Percentiles rank a stretch among this genome's conserved stretches.
phyloP scores from a whole-genome alignment of 2,888 invertebrate genomes.

The Philereme vetulata region DNA sequence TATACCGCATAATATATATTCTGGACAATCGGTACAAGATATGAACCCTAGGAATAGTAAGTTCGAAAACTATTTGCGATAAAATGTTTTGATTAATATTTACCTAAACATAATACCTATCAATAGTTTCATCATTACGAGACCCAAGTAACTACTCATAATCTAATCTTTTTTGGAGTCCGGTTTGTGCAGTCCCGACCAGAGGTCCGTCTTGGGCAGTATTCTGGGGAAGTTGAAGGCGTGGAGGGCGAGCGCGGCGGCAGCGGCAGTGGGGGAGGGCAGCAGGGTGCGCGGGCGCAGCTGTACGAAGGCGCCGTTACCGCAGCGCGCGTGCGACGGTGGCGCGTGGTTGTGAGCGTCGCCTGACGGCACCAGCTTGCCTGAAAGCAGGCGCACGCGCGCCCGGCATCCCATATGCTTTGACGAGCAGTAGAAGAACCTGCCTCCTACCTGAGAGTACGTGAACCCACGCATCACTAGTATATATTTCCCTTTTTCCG shows the following conservation, averaged over 20 bases:
- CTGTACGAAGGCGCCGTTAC: constrained; percentile 77
- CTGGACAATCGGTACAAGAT: constrained; percentile 11
- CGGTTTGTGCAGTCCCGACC: constrained; percentile 61
- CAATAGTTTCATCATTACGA: neutral
- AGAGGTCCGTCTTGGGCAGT: constrained; percentile 73
- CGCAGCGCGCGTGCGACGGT: constrained; percentile 77
- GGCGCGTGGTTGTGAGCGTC: constrained; percentile 76
- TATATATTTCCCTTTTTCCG: constrained; percentile 78
- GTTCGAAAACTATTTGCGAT: neutral
- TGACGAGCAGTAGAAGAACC: constrained; percentile 79
- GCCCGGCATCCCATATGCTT: constrained; percentile 79
- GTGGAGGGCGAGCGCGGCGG: constrained; percentile 66
- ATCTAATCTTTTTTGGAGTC: constrained; percentile 66
- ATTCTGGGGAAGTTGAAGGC: constrained; percentile 71
- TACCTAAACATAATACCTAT: constrained; percentile 9
- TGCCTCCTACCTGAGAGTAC: constrained; percentile 78
- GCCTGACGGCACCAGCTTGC: constrained; percentile 70
- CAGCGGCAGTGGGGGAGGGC: constrained; percentile 56
- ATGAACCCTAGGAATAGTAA: neutral
- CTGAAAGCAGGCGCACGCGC: constrained; percentile 66
- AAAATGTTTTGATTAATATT: neutral
- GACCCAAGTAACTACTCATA: neutral
- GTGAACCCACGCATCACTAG: constrained; percentile 76
- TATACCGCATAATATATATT: constrained; percentile 5
- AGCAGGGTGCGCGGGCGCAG: constrained; percentile 62